These are phyloP conservation scores for Chiloscyllium punctatum DNA, from an alignment of 2,797 vertebrate species.

Conservation along the genomic window DNA sequence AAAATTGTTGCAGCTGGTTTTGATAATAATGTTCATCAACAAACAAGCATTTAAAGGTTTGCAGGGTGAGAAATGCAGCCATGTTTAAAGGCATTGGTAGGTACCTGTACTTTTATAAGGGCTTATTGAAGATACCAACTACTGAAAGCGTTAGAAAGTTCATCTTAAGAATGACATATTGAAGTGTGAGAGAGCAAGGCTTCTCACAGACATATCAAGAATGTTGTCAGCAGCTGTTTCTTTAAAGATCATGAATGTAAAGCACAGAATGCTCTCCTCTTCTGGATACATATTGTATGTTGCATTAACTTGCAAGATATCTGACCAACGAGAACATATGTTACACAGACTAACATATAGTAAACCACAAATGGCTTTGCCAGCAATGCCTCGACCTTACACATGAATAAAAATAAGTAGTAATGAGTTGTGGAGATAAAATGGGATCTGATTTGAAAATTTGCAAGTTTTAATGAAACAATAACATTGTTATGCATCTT, in stretches of 20 bases:
- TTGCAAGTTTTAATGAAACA: not conserved
- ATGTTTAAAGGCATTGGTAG: not conserved
- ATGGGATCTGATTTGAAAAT: not conserved
- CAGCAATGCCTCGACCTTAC: not conserved
- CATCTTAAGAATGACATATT: not conserved
- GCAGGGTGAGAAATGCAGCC: not conserved
- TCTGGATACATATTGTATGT: not conserved
- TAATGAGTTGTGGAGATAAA: not conserved
- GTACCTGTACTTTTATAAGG: not conserved
- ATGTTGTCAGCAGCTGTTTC: not conserved
- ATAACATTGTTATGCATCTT: not conserved
- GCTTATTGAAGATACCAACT: not conserved
- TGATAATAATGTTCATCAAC: not conserved
- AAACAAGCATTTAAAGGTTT: not conserved
- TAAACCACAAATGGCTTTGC: not conserved
- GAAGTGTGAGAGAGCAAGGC: not conserved
- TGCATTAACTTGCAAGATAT: not conserved
- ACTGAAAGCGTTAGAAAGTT: not conserved
- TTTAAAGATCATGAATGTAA: not conserved
- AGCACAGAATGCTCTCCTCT: not conserved
- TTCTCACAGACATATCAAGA: not conserved
- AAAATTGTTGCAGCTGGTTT: not conserved
- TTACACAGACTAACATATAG: too few species aligned
- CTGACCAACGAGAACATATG: too few species aligned
- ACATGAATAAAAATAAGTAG: not conserved